Evolutionary conservation across 1,140 invertebrate species (phyloP).

Genomic region (Camponotus floridanus): DNA sequence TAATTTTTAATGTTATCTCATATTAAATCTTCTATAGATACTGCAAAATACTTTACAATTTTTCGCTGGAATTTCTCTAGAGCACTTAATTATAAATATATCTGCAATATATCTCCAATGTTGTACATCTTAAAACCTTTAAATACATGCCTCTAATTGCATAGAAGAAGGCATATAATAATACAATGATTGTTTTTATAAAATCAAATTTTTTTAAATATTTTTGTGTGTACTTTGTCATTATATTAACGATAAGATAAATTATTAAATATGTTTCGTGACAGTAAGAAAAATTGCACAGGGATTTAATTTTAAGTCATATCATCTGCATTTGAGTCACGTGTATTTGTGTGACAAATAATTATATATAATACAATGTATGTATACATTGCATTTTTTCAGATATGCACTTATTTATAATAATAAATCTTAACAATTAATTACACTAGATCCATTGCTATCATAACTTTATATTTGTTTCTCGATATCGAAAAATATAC

Average conservation of each 20-base stretch:
- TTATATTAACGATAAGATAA: constrained; percentile 25
- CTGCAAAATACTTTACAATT: not conserved
- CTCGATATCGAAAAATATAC: constrained; percentile 40
- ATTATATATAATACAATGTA: constrained; percentile 68
- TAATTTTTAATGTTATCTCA: not conserved
- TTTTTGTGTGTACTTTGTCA: constrained; percentile 7
- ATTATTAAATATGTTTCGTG: constrained; percentile 8
- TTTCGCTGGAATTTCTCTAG: not conserved
- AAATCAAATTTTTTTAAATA: not conserved
- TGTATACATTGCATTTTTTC: constrained; percentile 55
- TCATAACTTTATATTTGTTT: constrained; percentile 6
- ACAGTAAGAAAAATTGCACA: constrained; percentile 25
- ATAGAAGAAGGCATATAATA: not conserved
- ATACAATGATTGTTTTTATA: not conserved
- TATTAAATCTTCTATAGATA: not conserved
- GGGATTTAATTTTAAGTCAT: constrained; percentile 34
- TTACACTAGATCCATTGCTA: constrained; percentile 42
- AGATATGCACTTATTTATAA: constrained; percentile 6
- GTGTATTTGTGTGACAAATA: constrained; percentile 54
- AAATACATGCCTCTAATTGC: not conserved
- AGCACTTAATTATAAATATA: not conserved
- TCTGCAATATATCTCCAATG: not conserved
- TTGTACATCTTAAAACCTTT: not conserved
- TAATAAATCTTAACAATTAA: constrained; percentile 25
- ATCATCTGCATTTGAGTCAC: constrained; percentile 19